These are phyloP conservation scores for Lagopus leucura DNA, from an alignment of 2,113 vertebrate genomes.

Conservation along the genomic window DNA sequence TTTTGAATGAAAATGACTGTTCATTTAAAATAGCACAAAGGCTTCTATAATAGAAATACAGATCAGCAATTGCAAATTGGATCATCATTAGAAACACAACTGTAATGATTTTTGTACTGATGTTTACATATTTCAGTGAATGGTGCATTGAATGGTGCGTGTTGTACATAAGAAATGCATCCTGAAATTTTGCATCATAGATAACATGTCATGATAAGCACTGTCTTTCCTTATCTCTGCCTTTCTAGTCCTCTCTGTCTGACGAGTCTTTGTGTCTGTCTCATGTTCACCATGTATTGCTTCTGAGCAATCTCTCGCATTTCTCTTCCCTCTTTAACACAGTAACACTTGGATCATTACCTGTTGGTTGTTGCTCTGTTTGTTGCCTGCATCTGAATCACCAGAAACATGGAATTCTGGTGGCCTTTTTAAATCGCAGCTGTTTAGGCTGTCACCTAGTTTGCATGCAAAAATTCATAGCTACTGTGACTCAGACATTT, in stretches of 20 bases:
- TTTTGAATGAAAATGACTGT: slow-evolving; percentile 14
- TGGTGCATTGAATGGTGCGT: background rate
- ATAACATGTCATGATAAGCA: background rate
- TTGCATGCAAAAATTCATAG: background rate
- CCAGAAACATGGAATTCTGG: background rate
- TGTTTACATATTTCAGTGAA: background rate
- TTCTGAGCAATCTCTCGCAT: background rate
- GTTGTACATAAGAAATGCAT: background rate
- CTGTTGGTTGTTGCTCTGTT: background rate
- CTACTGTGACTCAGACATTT: background rate
- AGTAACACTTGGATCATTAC: accelerated
- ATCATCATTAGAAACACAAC: background rate
- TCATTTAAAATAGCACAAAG: background rate
- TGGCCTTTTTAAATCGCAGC: background rate
- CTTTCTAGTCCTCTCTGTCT: background rate
- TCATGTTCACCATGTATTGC: accelerated
- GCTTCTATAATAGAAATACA: background rate
- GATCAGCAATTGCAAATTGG: background rate
- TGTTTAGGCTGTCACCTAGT: background rate
- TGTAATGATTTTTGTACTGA: background rate
- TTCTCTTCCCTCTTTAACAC: background rate
- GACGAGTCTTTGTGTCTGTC: background rate
- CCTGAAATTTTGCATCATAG: background rate
- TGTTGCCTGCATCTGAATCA: background rate
- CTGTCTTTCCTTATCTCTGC: background rate